Evolutionary conservation across 2,113 vertebrate species (phyloP).

Genomic region (Aegotheles bennettii): DNA sequence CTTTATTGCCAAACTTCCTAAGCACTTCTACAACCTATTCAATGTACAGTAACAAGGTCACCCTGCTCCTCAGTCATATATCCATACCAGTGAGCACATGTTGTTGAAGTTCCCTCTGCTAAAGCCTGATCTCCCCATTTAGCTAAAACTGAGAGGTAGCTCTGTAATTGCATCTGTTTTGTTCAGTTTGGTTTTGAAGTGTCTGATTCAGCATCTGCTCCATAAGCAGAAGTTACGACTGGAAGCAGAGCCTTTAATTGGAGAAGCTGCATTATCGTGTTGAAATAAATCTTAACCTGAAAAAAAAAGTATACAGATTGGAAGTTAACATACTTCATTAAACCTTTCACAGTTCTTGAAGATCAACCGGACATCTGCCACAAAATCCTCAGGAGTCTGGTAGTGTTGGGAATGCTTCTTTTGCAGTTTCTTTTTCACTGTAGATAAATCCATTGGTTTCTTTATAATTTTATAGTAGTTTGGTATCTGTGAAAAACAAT

Average conservation of each 20-base stretch:
- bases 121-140: neutral
- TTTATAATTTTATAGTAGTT: slow-evolving; percentile 99
- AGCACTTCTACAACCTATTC: neutral
- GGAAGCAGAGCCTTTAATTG: neutral
- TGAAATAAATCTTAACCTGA: neutral
- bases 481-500: slow-evolving; percentile 82
- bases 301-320: slow-evolving; percentile 4
- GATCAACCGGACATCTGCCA: slow-evolving; percentile 92
- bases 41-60: neutral
- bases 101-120: neutral
- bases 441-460: slow-evolving; percentile 95
- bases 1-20: neutral
- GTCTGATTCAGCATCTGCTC: neutral
- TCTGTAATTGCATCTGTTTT: neutral
- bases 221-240: neutral
- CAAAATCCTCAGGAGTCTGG: slow-evolving; percentile 87
- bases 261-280: neutral
- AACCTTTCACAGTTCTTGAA: slow-evolving; percentile 99
- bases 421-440: slow-evolving; percentile 93
- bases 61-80: neutral
- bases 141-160: neutral
- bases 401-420: slow-evolving; percentile 92
- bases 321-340: slow-evolving; percentile 96
- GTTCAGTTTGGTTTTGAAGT: neutral
- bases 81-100: neutral